Evolutionary conservation across 1,140 invertebrate genomes (phyloP), one percentile per base, ranked within the genome.

Genomic region (Coenobita brevimanus): DNA sequence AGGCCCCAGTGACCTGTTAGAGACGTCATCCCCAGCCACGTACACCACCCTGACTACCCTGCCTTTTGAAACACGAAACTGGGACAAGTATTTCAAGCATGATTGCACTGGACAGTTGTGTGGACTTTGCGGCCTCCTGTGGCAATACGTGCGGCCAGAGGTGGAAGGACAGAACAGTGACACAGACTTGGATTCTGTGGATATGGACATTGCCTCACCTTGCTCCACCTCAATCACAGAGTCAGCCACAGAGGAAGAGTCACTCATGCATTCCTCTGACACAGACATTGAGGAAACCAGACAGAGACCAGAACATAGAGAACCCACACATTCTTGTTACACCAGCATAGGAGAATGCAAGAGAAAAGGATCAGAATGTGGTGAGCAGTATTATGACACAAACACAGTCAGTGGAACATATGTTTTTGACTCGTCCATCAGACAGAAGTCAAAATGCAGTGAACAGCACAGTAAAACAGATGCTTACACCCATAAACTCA

Each of bases 101-200:
- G 84, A 87, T 38, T 87, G 84, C 79, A 62, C 69, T 41, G 84
- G 84, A 24, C 84, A 80, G 75, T 21, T 87, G 27, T 87, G 84
- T 60, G 46, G 46, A 10, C 41, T 87, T 2, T 87, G 84, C 79
- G 76, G 76, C 8, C 79, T 87, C 46, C 43, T 87, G 38, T 87
- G 84, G 84, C 73, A 54, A 13, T 33, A 81, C 46, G 6, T 87
- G 21, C 57, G 79, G 54, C 71, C 76, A 54, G 69, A 33, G 46
- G 17, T 50, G 46, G n/a, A n/a, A 41, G 6, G 46, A 38, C 27
- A 64, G 27, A 62, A 81, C 21, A 50, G 79, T 50, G 84, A 71
- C 13, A 73, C 62, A 8, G 73, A 78, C 43, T 71, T 30, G 30
- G 62, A 80, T 3, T 71, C 76, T 38, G 76, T 80, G 43, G 84